Conservation (phyloP, 53 echinoderm and acorn worm genomes). For the Stichopus horrens region DNA sequence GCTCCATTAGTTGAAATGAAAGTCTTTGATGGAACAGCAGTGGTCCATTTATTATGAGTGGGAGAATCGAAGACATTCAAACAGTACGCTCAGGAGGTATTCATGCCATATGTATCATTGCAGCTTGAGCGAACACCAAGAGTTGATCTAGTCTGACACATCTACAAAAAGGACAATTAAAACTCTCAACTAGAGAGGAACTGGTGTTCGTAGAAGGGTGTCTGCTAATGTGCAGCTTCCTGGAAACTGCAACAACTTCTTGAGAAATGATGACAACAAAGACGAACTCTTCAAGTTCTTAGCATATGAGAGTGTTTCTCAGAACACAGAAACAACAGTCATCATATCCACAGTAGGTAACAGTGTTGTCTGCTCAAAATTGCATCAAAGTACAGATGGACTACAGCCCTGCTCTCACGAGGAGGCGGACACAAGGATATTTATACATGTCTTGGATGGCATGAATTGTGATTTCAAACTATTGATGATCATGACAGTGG, state of each 20-base stretch:
- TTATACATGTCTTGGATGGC: conserved; percentile 44
- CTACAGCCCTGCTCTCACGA: conserved; percentile 48
- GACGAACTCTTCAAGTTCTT: conserved; percentile 21
- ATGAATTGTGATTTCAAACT: conserved; percentile 16
- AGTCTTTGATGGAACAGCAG: conserved; percentile 40
- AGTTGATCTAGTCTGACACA: conserved; percentile 46
- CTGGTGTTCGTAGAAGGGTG: conserved; percentile 36
- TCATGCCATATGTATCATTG: conserved; percentile 13
- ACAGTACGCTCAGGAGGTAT: conserved; percentile 36
- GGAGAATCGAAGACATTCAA: conserved; percentile 45
- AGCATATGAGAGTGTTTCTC: background rate
- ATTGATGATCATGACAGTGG: conserved; percentile 43
- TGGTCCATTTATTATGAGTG: conserved; percentile 40
- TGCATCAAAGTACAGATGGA: background rate
- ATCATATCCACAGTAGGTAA: background rate
- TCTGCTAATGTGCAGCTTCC: conserved; percentile 18
- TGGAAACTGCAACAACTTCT: conserved; percentile 42
- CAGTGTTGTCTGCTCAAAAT: background rate
- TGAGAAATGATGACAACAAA: conserved; percentile 47
- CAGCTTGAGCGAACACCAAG: conserved; percentile 13
- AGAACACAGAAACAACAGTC: background rate
- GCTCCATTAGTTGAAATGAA: background rate
- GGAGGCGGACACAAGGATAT: conserved; percentile 50
- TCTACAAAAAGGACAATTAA: conserved; percentile 16
- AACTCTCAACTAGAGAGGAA: conserved; percentile 48